A percentile compares a stretch with the other conserved stretches of the same genome.
These are phyloP conservation scores for Cantharis flavilabris DNA, from an alignment of 2,888 invertebrate genomes.

Conservation along the genomic window DNA sequence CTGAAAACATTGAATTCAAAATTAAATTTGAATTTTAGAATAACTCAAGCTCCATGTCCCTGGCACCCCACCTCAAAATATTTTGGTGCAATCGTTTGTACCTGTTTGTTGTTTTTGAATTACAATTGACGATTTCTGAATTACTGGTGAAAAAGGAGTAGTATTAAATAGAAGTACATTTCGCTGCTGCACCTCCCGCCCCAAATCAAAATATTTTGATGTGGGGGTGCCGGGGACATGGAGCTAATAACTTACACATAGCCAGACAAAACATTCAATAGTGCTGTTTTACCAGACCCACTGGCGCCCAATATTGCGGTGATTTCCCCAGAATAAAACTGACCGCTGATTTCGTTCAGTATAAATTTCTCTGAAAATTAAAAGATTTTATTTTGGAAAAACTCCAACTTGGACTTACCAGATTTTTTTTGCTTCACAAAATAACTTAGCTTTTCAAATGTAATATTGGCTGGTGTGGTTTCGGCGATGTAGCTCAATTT, in stretches of 20 bases:
- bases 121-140: too few relatives aligned
- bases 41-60: too few relatives aligned
- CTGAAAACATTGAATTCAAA: background rate
- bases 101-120: too few relatives aligned
- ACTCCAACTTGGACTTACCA: slow-evolving; percentile 35
- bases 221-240: too few relatives aligned
- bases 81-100: too few relatives aligned
- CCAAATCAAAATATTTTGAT: too few relatives aligned
- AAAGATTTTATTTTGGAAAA: background rate
- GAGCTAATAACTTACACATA: slow-evolving; percentile 64
- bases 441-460: slow-evolving; percentile 64
- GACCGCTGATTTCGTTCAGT: slow-evolving; percentile 63
- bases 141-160: too few relatives aligned
- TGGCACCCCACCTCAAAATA: too few relatives aligned
- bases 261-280: slow-evolving; percentile 77
- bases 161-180: too few relatives aligned
- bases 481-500: slow-evolving; percentile 33
- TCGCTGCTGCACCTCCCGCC: too few relatives aligned
- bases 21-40: background rate
- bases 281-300: slow-evolving; percentile 75
- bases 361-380: slow-evolving; percentile 56
- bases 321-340: slow-evolving; percentile 65
- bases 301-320: slow-evolving; percentile 80
- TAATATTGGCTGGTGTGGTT: slow-evolving; percentile 62
- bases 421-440: slow-evolving; percentile 54